Base-by-base conservation (phyloP, 2,113 vertebrate genomes). In the Microcebus tavaratra region DNA sequence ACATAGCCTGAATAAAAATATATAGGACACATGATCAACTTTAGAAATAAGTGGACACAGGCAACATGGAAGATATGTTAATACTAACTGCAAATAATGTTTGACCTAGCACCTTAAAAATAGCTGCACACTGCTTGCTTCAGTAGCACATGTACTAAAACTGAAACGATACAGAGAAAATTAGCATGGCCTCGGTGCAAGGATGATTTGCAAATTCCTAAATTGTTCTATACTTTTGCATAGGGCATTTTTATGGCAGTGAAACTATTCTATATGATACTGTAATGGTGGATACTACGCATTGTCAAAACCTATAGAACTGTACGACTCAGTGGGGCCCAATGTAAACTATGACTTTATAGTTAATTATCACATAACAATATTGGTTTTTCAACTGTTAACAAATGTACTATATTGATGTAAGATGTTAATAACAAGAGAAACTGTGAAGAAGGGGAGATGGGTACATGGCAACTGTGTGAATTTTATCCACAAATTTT, bases 1-100 rank as follows among this genome's bases (percentile, higher is more conserved):
- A 94, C 96, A 72, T 31, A 63, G 88, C 13, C 42, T 91, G 42
- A 88, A 95, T 93, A 96, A 96, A n/a, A 96, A 23, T 36, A 61
- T 0, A 91, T 13, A 31, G 0, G 34, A 50, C 17, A 85, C 36
- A 36, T 34, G 48, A 80, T 72, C 80, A 94, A 73, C 72, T 67
- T 87, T 8, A 79, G 31, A 90, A 95, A 73, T 8, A 72, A 96
- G 65, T 23, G 23, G 80, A 72, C 72, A 88, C 0, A 80, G 48
- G 57, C 18, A 55, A 82, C 15, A 81, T 10, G 42, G n/a, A 91
- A 90, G 67, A 25, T 63, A 3, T 53, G 50, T 73, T 29, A 84
- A n/a, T 76, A 83, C 9, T 63, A 87, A 89, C 12, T 59, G 39
- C 48, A 96, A 95, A 65, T 42, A 65, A 89, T 7, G 13, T 83